Evolutionary conservation across 2,888 invertebrate species (phyloP), one percentile per base, ranked within the genome.

Genomic region (Hecatera dysodea): DNA sequence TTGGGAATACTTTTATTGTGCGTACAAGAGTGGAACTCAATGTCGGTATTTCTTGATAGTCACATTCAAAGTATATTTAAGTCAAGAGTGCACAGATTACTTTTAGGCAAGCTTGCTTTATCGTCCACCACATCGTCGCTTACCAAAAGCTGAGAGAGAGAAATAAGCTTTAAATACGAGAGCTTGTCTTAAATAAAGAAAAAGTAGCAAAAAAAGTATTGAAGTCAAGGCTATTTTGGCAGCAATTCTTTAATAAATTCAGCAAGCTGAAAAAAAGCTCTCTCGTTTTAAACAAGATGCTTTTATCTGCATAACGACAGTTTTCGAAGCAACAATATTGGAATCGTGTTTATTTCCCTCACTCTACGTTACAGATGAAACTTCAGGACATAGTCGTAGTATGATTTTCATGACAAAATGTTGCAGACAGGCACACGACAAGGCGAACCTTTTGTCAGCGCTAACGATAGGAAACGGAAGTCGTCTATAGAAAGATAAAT

Each of bases 391-490:
- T 57, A 36, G 66, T 42, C 27, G 39, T 66, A 36, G 71, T 46
- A 52, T 55, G 56, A 72, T 70, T 78, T 71, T 79, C 57, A 60
- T 68, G 60, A 55, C 29, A 64, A 48, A 72, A 78, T 69, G 61
- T 65, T 53, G 17, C 64, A 56, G 48, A 53, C 61, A 64, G 52
- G 65, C 44, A 42, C 39, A 57, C 73, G 72, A 68, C 56, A 59
- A 78, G 68, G 63, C 69, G 73, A 62, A 66, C 62, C 75, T 80
- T 68, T 78, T 79, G 81, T 79, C 70, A 75, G 60, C 59, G 42
- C 61, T 81, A 84, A 81, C 79, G 82, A 77, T 77, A 77, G 83
- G 84, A 84, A 84, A 74, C 83, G 79, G 84, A 84, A 77, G 83
- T 84, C 82, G 81, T 84, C 68, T 70, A 68, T 53, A 70, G 76